Percentiles rank a stretch among this genome's conserved stretches.
phyloP scores from a whole-genome alignment of 2,888 invertebrate genomes.

The Ochlodes sylvanus region DNA sequence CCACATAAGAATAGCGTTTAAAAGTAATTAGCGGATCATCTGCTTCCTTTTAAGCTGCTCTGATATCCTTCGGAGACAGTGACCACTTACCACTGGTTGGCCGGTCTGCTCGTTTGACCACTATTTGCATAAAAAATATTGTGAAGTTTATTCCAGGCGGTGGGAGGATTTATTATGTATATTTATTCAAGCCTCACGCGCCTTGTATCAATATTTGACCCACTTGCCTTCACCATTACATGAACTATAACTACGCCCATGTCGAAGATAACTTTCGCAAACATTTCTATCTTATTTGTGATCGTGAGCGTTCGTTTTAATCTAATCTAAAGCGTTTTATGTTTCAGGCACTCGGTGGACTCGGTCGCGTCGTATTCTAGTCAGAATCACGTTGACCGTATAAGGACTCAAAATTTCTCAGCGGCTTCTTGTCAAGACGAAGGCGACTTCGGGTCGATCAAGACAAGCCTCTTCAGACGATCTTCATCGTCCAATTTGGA shows the following conservation, averaged over 20 bases:
- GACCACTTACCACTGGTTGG: too few relatives aligned
- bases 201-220: constrained; percentile 56
- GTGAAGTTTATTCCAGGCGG: too few relatives aligned
- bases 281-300: constrained; percentile 63
- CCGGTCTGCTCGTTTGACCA: too few relatives aligned
- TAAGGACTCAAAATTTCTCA: constrained; percentile 83
- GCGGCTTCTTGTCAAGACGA: constrained; percentile 84
- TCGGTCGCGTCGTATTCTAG: constrained; percentile 86
- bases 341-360: constrained; percentile 85
- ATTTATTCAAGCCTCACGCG: constrained; percentile 21
- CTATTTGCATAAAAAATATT: too few relatives aligned
- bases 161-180: background rate
- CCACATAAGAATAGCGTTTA: too few relatives aligned
- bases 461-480: constrained; percentile 80
- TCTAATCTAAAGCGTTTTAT: constrained; percentile 70
- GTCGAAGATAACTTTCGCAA: constrained; percentile 63
- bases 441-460: constrained; percentile 80
- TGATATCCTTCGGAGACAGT: too few relatives aligned
- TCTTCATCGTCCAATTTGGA: constrained; percentile 80
- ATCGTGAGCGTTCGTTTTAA: constrained; percentile 55
- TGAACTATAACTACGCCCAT: constrained; percentile 58
- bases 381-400: constrained; percentile 85
- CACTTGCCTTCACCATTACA: constrained; percentile 46
- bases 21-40: too few relatives aligned
- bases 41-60: too few relatives aligned